Conservation (phyloP, 2,797 vertebrate species). For the Sebastes aleutianus region DNA sequence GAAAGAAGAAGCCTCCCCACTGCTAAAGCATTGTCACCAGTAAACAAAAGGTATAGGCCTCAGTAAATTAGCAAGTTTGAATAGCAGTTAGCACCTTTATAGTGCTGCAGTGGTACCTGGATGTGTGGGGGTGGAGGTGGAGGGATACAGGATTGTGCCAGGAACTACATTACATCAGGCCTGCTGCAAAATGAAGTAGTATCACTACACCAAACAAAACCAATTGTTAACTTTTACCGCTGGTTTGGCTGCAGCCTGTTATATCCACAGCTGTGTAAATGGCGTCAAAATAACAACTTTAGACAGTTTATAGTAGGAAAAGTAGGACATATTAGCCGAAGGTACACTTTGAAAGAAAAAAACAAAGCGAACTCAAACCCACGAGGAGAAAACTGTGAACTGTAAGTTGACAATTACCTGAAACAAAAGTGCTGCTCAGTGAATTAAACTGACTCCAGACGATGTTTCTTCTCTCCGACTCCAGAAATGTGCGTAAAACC, state of each 20-base stretch:
- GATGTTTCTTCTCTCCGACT: not conserved
- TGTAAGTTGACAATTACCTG: conserved; percentile 58
- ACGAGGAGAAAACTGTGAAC: not conserved
- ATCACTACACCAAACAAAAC: not conserved
- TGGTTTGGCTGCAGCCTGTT: not conserved
- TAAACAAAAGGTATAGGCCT: conserved; percentile 55
- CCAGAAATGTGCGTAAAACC: conserved; percentile 8
- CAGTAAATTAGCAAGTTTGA: conserved; percentile 45
- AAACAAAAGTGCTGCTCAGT: conserved; percentile 22
- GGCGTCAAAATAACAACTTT: conserved; percentile 34
- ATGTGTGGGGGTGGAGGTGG: conserved; percentile 41
- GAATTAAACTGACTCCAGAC: too few species aligned
- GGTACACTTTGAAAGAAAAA: not conserved
- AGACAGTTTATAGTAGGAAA: not conserved
- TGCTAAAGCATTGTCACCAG: conserved; percentile 30
- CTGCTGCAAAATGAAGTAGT: not conserved
- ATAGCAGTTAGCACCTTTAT: conserved; percentile 56
- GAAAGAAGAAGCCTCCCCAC: conserved; percentile 3
- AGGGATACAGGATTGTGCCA: not conserved
- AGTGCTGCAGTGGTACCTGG: conserved; percentile 57
- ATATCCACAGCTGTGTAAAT: not conserved
- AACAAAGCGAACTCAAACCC: not conserved
- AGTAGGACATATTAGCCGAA: not conserved
- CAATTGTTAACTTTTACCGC: not conserved
- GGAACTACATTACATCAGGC: not conserved